phyloP scores from a whole-genome alignment of 2,888 invertebrate species.

The Bimastos eiseni region DNA sequence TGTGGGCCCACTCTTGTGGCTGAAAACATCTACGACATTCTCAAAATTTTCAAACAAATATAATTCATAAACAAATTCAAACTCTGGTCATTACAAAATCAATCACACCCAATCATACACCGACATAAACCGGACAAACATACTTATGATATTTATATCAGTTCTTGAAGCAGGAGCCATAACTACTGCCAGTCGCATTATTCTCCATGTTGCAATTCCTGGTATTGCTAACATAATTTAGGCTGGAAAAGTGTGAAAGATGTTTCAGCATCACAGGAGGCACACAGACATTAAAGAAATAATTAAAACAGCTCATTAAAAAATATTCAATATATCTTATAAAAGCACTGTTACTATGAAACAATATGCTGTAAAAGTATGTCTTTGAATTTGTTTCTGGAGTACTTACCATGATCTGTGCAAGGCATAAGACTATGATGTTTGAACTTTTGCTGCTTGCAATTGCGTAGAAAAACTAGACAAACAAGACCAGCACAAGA shows the following conservation, averaged over 20 bases:
- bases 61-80: too few relatives aligned
- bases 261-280: background rate
- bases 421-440: constrained; percentile 91
- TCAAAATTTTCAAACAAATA: background rate
- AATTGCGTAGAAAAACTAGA: constrained; percentile 97
- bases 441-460: constrained; percentile 98
- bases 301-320: background rate
- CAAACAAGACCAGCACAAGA: constrained; percentile 29
- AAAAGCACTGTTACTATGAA: constrained; percentile 1
- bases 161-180: background rate
- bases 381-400: background rate
- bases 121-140: background rate
- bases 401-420: constrained; percentile 86
- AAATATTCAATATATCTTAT: background rate
- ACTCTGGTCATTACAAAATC: background rate
- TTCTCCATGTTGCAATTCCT: background rate
- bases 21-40: background rate
- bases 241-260: background rate
- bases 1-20: background rate
- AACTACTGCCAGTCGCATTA: background rate
- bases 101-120: background rate
- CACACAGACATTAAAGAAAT: background rate
- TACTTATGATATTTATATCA: background rate
- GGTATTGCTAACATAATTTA: background rate
- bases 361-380: background rate